phyloP scores from a whole-genome alignment of 2,113 vertebrate genomes.

The Megatriorchis doriae region DNA sequence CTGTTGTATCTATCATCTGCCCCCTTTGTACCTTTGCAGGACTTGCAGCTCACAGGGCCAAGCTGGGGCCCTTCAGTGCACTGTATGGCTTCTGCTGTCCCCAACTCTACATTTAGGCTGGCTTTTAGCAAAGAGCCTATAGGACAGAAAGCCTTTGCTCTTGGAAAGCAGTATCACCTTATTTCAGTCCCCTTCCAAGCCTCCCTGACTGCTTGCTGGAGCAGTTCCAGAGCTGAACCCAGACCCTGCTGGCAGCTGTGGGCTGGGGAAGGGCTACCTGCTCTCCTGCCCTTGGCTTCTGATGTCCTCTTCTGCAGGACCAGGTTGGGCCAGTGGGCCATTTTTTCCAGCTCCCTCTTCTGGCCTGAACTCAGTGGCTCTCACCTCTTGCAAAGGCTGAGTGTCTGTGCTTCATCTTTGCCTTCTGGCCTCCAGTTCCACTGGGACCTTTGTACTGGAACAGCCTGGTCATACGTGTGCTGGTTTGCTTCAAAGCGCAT shows the following conservation, averaged over 20 bases:
- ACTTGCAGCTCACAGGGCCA: not conserved
- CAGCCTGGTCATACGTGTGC: rapidly evolving
- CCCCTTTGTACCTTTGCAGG: rapidly evolving
- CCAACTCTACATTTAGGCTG: not conserved
- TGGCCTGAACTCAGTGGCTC: not conserved
- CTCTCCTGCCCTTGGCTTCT: not conserved
- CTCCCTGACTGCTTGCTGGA: not conserved
- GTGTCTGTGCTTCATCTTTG: not conserved
- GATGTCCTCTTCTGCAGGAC: not conserved
- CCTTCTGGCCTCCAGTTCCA: not conserved
- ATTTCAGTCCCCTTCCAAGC: not conserved
- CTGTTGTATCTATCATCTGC: not conserved
- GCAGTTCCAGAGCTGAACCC: not conserved
- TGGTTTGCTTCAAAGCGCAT: not conserved
- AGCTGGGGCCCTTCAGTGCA: not conserved
- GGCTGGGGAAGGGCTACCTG: not conserved
- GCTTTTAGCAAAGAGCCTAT: not conserved
- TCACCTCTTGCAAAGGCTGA: not conserved
- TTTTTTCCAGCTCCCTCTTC: not conserved
- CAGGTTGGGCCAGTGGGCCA: rapidly evolving
- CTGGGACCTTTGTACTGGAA: not conserved
- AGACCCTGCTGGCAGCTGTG: not conserved
- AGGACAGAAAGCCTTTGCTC: not conserved
- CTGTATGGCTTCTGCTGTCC: rapidly evolving
- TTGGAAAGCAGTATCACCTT: too few relatives aligned